Base-by-base conservation (phyloP, 2,888 invertebrate species). In the Spisula solida region DNA sequence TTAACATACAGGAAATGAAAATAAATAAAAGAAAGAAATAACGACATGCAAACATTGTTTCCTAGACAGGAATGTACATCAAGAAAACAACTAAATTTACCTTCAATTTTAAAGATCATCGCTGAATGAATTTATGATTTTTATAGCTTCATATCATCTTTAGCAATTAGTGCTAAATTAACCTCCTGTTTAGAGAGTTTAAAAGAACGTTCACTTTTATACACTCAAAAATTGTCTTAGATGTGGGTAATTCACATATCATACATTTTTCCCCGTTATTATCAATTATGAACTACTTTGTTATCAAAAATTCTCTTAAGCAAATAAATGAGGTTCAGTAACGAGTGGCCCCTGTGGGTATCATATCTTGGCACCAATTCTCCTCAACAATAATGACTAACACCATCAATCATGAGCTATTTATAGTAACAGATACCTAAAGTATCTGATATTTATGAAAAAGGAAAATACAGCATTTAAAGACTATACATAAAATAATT, bases 21-120 rank as follows among this genome's bases (percentile, higher is more conserved):
- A 34, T 14, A 34, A 34, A 75, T 34, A 34, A 34, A 34, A 31
- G 4, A 70, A 75, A 75, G 31, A 75, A 31, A 75, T 31, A 75
- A 60, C 25, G 14, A 31, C 29, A 75, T 25, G 60, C 60, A 66
- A 60, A 60, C 60, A 60, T n/a, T 66, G 25, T 66, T 66, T 66
- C 60, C 60, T 66, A n/a, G 10, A 25, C 60, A 66, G 60, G 60
- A 66, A 66, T 66, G 60, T 66, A 66, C 25, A 66, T n/a, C 25
- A 25, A n/a, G 60, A 66, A n/a, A 66, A 25, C 20, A 25, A 25
- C 60, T 25, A 66, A 66, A 66, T 66, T 66, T 66, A 66, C 8
- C 60, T 66, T 66, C 25, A 51, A 10, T 51, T 51, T 41, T 51
- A 51, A 51, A 51, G 51, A 16, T 51, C 51, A 51, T 51, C 1